Percentiles rank a stretch among this genome's conserved stretches.
Conservation (phyloP, 2,888 invertebrate genomes). For the Protophormia terraenovae region DNA sequence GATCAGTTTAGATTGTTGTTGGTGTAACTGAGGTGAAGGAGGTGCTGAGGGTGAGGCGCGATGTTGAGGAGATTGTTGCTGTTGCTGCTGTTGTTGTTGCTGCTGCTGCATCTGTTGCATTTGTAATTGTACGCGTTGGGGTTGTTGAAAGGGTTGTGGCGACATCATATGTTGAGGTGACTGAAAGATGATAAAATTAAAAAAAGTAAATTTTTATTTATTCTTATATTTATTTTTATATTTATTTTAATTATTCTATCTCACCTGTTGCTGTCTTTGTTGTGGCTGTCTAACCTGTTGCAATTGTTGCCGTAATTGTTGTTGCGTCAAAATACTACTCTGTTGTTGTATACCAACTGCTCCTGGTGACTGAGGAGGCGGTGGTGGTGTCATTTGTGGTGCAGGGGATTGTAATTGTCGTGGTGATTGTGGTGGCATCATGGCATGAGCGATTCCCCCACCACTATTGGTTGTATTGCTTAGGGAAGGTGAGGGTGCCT, state of each 20-base stretch:
- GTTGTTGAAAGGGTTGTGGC: constrained; percentile 76
- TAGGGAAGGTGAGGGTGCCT: constrained; percentile 77
- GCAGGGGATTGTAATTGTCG: constrained; percentile 80
- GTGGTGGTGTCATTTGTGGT: constrained; percentile 81
- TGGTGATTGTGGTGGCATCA: constrained; percentile 79
- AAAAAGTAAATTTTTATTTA: too few relatives aligned
- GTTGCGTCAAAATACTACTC: constrained; percentile 69
- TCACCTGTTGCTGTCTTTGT: constrained; percentile 65
- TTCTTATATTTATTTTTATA: constrained; percentile 26
- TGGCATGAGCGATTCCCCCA: constrained; percentile 67
- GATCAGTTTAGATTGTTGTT: constrained; percentile 72
- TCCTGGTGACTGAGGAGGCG: constrained; percentile 76
- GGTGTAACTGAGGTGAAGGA: constrained; percentile 77
- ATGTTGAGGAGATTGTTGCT: constrained; percentile 78
- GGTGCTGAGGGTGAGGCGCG: constrained; percentile 72
- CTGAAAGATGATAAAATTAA: neutral
- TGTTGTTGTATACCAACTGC: constrained; percentile 67
- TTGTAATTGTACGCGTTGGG: constrained; percentile 71
- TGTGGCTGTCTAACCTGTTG: constrained; percentile 74
- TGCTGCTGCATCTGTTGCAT: constrained; percentile 73
- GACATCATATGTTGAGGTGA: constrained; percentile 73
- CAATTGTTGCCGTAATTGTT: constrained; percentile 77
- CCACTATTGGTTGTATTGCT: constrained; percentile 71
- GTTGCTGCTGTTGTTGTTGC: constrained; percentile 75
- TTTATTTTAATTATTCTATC: too few relatives aligned